phyloP scores from a whole-genome alignment of 2,113 vertebrate genomes.

The Gnathonemus longibarbis region DNA sequence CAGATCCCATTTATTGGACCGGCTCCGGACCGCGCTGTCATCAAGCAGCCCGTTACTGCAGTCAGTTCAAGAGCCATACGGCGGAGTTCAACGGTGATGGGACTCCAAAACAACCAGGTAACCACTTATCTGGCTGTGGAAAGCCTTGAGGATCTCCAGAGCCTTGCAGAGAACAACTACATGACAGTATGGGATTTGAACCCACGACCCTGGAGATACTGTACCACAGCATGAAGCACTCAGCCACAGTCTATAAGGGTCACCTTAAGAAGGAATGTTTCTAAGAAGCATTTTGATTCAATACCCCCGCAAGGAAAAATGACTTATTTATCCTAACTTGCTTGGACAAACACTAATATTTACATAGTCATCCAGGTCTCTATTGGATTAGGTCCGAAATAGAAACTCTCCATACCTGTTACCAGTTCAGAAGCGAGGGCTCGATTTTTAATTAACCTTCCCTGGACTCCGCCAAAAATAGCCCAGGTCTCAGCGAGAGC shows the following conservation, averaged over 20 bases:
- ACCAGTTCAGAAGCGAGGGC: neutral
- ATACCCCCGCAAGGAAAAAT: neutral
- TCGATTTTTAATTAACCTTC: slow-evolving; percentile 6
- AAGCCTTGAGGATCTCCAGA: neutral
- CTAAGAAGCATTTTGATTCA: neutral
- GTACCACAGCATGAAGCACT: neutral
- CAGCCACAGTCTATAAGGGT: neutral
- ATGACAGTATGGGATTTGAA: neutral
- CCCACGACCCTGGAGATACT: neutral
- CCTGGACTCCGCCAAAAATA: neutral
- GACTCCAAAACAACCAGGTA: neutral
- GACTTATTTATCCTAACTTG: neutral
- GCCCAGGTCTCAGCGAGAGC: neutral
- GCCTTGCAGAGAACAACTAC: neutral
- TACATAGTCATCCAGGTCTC: slow-evolving; percentile 23
- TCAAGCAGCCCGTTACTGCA: neutral
- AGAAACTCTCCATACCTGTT: neutral
- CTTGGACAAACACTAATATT: neutral
- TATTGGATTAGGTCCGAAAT: neutral
- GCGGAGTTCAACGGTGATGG: neutral
- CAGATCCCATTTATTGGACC: neutral
- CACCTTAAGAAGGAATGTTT: neutral
- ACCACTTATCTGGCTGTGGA: neutral
- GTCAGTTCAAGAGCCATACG: neutral
- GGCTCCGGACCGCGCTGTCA: neutral